These are phyloP conservation scores for Diachasma alloeum DNA, from an alignment of 1,140 invertebrate species.

Conservation along the genomic window DNA sequence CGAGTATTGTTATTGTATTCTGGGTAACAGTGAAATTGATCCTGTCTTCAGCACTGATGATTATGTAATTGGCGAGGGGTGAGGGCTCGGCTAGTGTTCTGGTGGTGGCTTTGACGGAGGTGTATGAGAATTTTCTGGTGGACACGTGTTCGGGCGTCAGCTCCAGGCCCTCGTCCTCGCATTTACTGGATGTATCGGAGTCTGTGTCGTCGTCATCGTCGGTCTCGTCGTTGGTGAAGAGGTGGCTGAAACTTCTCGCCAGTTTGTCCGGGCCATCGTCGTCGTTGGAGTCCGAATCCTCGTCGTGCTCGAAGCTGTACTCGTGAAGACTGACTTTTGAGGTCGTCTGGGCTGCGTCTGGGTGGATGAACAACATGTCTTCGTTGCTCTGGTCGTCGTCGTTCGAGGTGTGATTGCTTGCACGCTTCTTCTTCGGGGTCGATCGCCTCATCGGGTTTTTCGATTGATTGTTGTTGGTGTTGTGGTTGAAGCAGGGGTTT, in stretches of 20 bases:
- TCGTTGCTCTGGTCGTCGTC: conserved; percentile 53
- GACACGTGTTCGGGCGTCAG: conserved; percentile 47
- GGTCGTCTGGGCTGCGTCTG: conserved; percentile 38
- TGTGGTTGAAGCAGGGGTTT: conserved; percentile 53
- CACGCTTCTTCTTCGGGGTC: conserved; percentile 40
- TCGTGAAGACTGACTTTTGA: conserved; percentile 45
- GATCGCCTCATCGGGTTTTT: conserved; percentile 42
- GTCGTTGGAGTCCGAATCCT: conserved; percentile 83
- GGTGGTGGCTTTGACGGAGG: conserved; percentile 38
- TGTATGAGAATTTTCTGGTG: conserved; percentile 33
- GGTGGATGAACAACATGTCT: conserved; percentile 61
- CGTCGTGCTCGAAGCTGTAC: conserved; percentile 66
- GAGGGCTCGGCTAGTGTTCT: conserved; percentile 62
- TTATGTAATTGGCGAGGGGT: conserved; percentile 72
- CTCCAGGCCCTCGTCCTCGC: conserved; percentile 66
- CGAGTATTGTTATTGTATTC: conserved; percentile 60
- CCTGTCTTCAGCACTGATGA: conserved; percentile 73
- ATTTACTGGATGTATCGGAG: conserved; percentile 74
- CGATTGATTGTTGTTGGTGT: conserved; percentile 23
- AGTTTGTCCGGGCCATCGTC: conserved; percentile 76
- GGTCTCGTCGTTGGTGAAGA: conserved; percentile 78
- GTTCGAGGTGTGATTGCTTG: conserved; percentile 31
- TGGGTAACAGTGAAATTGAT: conserved; percentile 78
- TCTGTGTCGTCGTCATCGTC: conserved; percentile 80
- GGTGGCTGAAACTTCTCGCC: conserved; percentile 75